Base-by-base conservation (phyloP, 53 echinoderm and acorn worm species). In the Paelopatides confundens region DNA sequence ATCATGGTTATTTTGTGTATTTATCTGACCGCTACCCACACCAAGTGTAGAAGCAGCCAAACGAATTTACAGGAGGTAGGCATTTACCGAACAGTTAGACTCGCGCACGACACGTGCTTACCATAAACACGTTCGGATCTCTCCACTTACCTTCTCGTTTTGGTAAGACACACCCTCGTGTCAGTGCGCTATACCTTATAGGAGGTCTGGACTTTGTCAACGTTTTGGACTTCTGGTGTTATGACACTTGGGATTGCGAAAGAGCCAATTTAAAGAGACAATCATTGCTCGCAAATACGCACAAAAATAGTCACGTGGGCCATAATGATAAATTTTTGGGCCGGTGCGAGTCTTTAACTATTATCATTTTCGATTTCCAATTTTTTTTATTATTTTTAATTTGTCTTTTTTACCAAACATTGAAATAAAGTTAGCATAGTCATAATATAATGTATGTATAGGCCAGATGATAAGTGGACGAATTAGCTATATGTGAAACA, bases 181-280 rank as follows among this genome's bases (percentile, higher is more conserved):
- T 54, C 54, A 5, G 3, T 23, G 23, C 23, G 18, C 54, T 54
- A 54, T 17, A n/a, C 5, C 47, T 58, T 4, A 21, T 74, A 27
- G 40, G 39, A 35, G 4, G 74, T 43, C 74, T 74, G 74, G 74
- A 74, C 74, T 74, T 74, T 46, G 40, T 74, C 74, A 74, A 74
- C 38, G 9, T 74, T 38, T 74, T n/a, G 18, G 46, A 35, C n/a
- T 58, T 58, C 24, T 58, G 21, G n/a, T n/a, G 58, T 58, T 58
- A 23, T 58, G 58, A 58, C 58, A 58, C 58, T n/a, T 18, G 58
- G 6, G 24, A 58, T 21, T 1, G 0, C 58, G n/a, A 58, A 58
- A 23, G 21, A 21, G 24, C n/a, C 0, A 58, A 58, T 58, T 58
- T 58, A 58, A 23, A 58, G 58, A 23, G 58, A 58, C 21, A 58